Conservation (phyloP, 30 jellyfish, hydroid and myxozoan species). For the Aurelia sp. region DNA sequence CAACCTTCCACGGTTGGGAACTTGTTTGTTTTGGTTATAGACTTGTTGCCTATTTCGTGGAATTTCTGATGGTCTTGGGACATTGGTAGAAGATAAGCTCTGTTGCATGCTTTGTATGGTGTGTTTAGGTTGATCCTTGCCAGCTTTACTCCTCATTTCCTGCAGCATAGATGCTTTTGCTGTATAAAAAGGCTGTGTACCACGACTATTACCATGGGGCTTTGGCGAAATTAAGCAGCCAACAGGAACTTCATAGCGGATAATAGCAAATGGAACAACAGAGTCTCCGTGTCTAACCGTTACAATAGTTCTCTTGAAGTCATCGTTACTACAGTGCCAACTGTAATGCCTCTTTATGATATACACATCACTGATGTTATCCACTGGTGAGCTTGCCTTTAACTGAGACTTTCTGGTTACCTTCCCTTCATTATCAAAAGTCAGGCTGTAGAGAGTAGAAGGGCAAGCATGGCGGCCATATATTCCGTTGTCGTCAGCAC, state of each 20-base stretch:
- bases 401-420: background rate
- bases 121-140: conserved; percentile 28
- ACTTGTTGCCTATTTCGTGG: conserved; percentile 28
- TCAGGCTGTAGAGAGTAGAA: conserved; percentile 13
- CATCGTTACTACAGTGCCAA: conserved; percentile 31
- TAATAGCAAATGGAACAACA: conserved; percentile 17
- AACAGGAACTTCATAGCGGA: conserved; percentile 33
- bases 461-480: conserved; percentile 41
- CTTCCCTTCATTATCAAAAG: conserved; percentile 9
- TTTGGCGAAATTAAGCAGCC: conserved; percentile 24
- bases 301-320: conserved; percentile 19
- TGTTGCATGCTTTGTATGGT: conserved; percentile 21
- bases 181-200: conserved; percentile 16
- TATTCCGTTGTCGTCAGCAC: conserved; percentile 29
- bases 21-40: conserved; percentile 36
- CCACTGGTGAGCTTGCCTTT: conserved; percentile 17
- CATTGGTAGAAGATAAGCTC: conserved; percentile 19
- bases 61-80: conserved; percentile 14
- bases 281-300: conserved; percentile 14
- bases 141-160: conserved; percentile 36
- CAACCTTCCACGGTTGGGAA: conserved; percentile 34
- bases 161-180: conserved; percentile 29
- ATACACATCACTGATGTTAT: conserved; percentile 4
- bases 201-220: conserved; percentile 33
- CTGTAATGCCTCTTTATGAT: conserved; percentile 22